Percentiles rank a stretch among this genome's conserved stretches.
Conservation (phyloP, 1,140 invertebrate genomes). For the Eumeta japonica region DNA sequence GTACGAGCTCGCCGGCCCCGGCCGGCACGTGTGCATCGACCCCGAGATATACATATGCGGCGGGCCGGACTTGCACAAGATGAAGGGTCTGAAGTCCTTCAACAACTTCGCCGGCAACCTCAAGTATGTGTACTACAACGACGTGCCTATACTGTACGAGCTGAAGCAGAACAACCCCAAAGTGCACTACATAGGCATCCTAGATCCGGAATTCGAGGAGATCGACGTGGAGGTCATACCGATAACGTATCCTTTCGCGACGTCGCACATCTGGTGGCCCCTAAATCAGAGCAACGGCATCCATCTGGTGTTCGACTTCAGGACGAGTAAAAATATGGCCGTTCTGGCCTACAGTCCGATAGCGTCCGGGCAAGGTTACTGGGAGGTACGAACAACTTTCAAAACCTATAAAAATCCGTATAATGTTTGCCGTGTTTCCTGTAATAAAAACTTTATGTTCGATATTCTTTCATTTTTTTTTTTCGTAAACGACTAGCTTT, state of each 20-base stretch:
- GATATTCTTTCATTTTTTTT: too few species aligned
- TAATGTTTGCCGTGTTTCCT: background rate
- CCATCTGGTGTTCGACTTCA: slow-evolving; percentile 84
- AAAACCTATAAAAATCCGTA: too few species aligned
- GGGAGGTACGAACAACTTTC: slow-evolving; percentile 79
- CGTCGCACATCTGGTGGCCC: slow-evolving; percentile 84
- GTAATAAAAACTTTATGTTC: too few species aligned
- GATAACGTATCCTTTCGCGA: slow-evolving; percentile 87
- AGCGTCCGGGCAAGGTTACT: slow-evolving; percentile 72
- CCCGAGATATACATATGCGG: slow-evolving; percentile 91
- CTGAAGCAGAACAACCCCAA: slow-evolving; percentile 78
- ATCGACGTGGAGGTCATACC: slow-evolving; percentile 84
- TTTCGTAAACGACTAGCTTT: too few species aligned
- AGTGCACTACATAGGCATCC: slow-evolving; percentile 78
- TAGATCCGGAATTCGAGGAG: slow-evolving; percentile 80
- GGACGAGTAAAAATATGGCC: slow-evolving; percentile 78
- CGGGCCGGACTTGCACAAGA: slow-evolving; percentile 76
- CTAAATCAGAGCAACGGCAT: slow-evolving; percentile 69
- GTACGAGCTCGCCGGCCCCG: slow-evolving; percentile 69
- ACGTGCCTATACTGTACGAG: slow-evolving; percentile 86
- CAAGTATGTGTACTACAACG: slow-evolving; percentile 91
- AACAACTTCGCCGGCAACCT: slow-evolving; percentile 83
- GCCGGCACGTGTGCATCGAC: slow-evolving; percentile 83
- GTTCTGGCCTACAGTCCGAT: slow-evolving; percentile 83
- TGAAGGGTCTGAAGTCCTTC: slow-evolving; percentile 69